Conservation (phyloP, 2,797 vertebrate species). For the Menidia menidia region DNA sequence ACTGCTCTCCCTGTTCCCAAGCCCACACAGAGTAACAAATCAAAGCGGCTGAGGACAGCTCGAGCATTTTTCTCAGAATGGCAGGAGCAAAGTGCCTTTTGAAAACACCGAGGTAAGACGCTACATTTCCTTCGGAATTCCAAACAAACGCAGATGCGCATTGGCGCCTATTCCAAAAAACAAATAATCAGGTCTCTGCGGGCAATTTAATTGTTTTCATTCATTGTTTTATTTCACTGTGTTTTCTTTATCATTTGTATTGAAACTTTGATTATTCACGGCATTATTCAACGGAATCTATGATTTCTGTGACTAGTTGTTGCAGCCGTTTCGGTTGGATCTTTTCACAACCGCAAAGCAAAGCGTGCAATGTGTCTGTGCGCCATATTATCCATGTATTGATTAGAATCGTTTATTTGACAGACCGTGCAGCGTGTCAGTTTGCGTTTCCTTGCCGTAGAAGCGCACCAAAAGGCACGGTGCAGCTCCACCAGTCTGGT, state of each 20-base stretch:
- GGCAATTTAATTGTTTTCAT: background rate
- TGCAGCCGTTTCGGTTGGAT: background rate
- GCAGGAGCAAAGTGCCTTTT: slow-evolving; percentile 79
- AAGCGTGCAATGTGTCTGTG: background rate
- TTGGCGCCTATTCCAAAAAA: background rate
- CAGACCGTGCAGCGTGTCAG: slow-evolving; percentile 9
- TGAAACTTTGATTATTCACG: background rate
- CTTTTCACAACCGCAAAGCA: background rate
- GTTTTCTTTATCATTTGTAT: background rate
- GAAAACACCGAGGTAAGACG: slow-evolving; percentile 79
- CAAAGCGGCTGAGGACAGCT: slow-evolving; percentile 38
- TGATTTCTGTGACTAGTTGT: background rate
- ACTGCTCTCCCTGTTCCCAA: slow-evolving; percentile 16
- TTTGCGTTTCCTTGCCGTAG: slow-evolving; percentile 15
- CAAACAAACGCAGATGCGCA: background rate
- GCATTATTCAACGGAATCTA: background rate
- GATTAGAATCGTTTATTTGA: background rate
- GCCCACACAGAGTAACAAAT: slow-evolving; percentile 54
- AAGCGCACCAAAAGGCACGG: slow-evolving; percentile 23
- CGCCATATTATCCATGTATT: background rate
- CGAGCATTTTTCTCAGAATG: slow-evolving; percentile 59
- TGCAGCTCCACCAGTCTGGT: slow-evolving; percentile 20
- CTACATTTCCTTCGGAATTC: background rate
- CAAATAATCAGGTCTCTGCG: background rate
- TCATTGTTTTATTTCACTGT: slow-evolving; percentile 1